Percentiles rank a stretch among this genome's conserved stretches.
phyloP scores from a whole-genome alignment of 2,888 invertebrate genomes.

The Cybosia mesomella region DNA sequence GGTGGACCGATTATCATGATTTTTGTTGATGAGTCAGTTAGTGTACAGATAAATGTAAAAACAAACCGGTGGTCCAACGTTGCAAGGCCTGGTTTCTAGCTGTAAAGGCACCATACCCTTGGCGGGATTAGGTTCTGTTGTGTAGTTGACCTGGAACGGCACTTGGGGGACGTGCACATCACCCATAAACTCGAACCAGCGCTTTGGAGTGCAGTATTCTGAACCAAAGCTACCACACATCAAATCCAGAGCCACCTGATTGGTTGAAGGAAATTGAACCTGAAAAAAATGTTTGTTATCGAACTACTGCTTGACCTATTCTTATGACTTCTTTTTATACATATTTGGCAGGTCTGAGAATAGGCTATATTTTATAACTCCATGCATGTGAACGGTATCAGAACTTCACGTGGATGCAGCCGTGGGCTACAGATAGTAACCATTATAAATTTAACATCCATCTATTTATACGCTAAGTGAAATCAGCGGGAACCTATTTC shows the following conservation, averaged over 20 bases:
- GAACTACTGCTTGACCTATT: too few relatives aligned
- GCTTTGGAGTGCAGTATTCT: slow-evolving; percentile 90
- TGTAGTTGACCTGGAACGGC: slow-evolving; percentile 93
- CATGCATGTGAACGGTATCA: too few relatives aligned
- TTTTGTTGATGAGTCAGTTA: too few relatives aligned
- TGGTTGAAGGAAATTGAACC: slow-evolving; percentile 93
- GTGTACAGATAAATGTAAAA: not conserved
- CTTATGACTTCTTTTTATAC: too few relatives aligned
- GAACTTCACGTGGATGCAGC: too few relatives aligned
- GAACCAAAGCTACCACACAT: slow-evolving; percentile 94
- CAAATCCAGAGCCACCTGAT: slow-evolving; percentile 91
- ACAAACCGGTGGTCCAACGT: slow-evolving; percentile 77
- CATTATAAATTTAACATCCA: too few relatives aligned
- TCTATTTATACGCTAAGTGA: too few relatives aligned
- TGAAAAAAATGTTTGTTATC: slow-evolving; percentile 61
- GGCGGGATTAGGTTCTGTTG: slow-evolving; percentile 81
- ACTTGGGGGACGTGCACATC: slow-evolving; percentile 86
- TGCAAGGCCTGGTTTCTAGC: slow-evolving; percentile 89
- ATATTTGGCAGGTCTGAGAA: too few relatives aligned
- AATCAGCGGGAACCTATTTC: too few relatives aligned
- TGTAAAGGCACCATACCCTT: slow-evolving; percentile 86
- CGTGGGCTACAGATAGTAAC: too few relatives aligned
- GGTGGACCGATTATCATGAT: too few relatives aligned
- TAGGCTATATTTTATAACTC: too few relatives aligned
- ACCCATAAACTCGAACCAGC: slow-evolving; percentile 91